phyloP scores from a whole-genome alignment of 2,113 vertebrate genomes.

The Peromyscus californicus region DNA sequence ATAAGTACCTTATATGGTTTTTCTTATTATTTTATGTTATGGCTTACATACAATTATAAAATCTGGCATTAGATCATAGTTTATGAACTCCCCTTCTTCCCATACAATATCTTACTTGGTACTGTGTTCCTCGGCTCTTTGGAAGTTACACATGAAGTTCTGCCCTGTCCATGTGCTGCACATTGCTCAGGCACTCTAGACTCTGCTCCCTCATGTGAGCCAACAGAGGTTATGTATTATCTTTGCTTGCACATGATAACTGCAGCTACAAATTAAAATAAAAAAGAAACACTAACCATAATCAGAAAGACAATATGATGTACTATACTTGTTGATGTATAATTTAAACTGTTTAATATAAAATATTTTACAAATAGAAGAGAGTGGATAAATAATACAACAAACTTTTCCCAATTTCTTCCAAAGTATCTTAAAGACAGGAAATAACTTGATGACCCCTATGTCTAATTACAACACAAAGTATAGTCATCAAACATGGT shows the following conservation, averaged over 20 bases:
- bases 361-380: not conserved
- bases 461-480: conserved; percentile 6
- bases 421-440: not conserved
- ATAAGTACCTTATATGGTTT: not conserved
- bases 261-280: not conserved
- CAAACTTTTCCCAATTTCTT: not conserved
- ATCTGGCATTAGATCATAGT: not conserved
- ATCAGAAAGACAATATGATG: not conserved
- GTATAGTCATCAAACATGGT: not conserved
- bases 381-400: not conserved
- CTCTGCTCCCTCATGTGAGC: not conserved
- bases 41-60: not conserved
- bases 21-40: not conserved
- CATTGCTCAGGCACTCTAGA: not conserved
- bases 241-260: not conserved
- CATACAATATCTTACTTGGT: not conserved
- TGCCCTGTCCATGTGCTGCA: not conserved
- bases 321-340: not conserved
- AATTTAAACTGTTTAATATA: not conserved
- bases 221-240: not conserved
- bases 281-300: not conserved
- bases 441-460: not conserved
- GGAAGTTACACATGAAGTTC: not conserved
- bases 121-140: not conserved
- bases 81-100: not conserved